Conservation (phyloP, 2,113 vertebrate species). For the Lethenteron camtschaticum region DNA sequence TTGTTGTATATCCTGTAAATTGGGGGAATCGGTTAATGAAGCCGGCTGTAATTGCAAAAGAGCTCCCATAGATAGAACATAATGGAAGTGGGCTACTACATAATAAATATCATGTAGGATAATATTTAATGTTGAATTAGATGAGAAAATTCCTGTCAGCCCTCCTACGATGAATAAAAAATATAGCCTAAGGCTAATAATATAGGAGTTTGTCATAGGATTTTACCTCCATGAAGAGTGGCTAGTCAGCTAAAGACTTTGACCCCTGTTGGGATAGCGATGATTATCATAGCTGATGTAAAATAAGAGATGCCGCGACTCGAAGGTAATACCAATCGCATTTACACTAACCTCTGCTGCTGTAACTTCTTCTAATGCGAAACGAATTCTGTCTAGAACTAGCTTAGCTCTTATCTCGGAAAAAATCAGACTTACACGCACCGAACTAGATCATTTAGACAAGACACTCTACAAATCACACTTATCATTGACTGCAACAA, state of each 20-base stretch:
- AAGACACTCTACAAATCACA: too few relatives aligned
- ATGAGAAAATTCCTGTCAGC: slow-evolving; percentile 12
- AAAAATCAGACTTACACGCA: too few relatives aligned
- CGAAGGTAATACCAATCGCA: too few relatives aligned
- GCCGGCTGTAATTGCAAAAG: slow-evolving; percentile 10
- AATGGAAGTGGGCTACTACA: slow-evolving; percentile 15
- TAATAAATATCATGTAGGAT: slow-evolving; percentile 15
- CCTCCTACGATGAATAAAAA: slow-evolving; percentile 12
- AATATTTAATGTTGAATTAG: slow-evolving; percentile 14
- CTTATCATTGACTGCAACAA: too few relatives aligned
- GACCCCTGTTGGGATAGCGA: slow-evolving; percentile 14
- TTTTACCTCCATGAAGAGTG: slow-evolving; percentile 11
- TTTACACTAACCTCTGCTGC: too few relatives aligned
- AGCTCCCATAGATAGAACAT: slow-evolving; percentile 12
- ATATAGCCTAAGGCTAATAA: slow-evolving; percentile 14
- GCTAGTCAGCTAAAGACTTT: slow-evolving; percentile 12
- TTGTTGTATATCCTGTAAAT: slow-evolving; percentile 10
- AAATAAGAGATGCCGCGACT: slow-evolving; percentile 12
- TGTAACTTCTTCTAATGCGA: too few relatives aligned
- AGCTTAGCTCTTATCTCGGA: too few relatives aligned
- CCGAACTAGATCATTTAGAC: too few relatives aligned
- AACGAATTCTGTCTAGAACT: too few relatives aligned
- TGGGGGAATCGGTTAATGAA: slow-evolving; percentile 11
- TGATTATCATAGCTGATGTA: slow-evolving; percentile 19
- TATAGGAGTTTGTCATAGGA: slow-evolving; percentile 13